These are phyloP conservation scores for Euzophera pinguis DNA, from an alignment of 2,888 invertebrate species.

Conservation along the genomic window DNA sequence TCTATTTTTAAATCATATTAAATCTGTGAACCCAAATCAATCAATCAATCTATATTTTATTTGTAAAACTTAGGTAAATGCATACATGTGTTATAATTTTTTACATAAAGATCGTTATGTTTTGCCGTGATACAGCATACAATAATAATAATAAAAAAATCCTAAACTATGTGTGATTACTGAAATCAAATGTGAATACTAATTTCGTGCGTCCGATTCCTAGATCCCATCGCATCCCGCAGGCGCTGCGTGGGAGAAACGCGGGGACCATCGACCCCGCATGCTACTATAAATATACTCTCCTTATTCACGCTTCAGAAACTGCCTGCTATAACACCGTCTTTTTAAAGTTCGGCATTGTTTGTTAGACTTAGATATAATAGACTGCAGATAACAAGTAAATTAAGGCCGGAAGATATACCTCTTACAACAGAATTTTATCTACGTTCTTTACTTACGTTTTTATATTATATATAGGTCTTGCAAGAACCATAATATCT, in stretches of 20 bases:
- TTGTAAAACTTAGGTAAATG: too few relatives aligned
- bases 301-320: conserved; percentile 55
- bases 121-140: not conserved
- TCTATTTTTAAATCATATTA: too few relatives aligned
- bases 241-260: conserved; percentile 65
- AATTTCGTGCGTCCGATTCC: conserved; percentile 22
- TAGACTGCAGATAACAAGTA: conserved; percentile 4
- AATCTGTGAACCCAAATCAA: too few relatives aligned
- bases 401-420: not conserved
- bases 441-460: not conserved
- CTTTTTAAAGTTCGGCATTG: conserved; percentile 13
- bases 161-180: not conserved
- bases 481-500: too few relatives aligned
- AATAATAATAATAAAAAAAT: not conserved
- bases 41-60: too few relatives aligned
- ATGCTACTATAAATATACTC: conserved; percentile 70
- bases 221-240: conserved; percentile 51
- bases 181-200: not conserved
- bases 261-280: conserved; percentile 72
- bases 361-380: not conserved
- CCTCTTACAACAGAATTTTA: not conserved
- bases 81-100: too few relatives aligned
- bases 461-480: not conserved
- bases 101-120: too few relatives aligned
- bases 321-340: conserved; percentile 11